These are phyloP conservation scores for Fopius arisanus DNA, from an alignment of 1,140 invertebrate genomes.

Conservation along the genomic window DNA sequence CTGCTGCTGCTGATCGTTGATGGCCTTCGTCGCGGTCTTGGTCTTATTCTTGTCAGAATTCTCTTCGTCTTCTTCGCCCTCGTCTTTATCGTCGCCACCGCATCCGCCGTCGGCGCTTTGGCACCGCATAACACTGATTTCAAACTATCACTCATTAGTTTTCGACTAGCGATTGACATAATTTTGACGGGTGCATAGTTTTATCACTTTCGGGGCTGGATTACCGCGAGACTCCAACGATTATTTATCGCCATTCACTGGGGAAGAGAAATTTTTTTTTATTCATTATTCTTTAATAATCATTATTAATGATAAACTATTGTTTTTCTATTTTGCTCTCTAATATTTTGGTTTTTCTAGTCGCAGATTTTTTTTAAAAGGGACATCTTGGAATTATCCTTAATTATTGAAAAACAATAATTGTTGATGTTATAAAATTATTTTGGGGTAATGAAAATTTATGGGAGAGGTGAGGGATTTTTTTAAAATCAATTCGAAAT, in stretches of 20 bases:
- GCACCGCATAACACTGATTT: conserved; percentile 46
- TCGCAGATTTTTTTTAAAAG: too few species aligned
- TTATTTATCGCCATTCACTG: background rate
- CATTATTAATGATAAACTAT: too few species aligned
- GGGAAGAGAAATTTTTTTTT: background rate
- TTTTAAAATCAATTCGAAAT: too few species aligned
- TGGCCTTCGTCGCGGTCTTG: conserved; percentile 25
- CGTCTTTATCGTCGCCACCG: conserved; percentile 21
- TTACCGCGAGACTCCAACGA: background rate
- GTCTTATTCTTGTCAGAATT: conserved; percentile 12
- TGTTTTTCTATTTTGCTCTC: too few species aligned
- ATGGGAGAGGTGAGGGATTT: too few species aligned
- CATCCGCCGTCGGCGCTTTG: conserved; percentile 41
- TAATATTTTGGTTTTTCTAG: too few species aligned
- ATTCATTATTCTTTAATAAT: too few species aligned
- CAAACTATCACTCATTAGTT: conserved; percentile 43
- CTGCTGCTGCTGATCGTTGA: conserved; percentile 8
- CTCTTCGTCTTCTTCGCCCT: conserved; percentile 24
- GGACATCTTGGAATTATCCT: too few species aligned
- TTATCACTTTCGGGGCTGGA: background rate
- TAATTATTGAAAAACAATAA: too few species aligned
- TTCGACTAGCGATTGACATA: conserved; percentile 51
- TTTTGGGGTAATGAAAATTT: too few species aligned
- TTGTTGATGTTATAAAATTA: too few species aligned
- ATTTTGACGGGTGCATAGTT: conserved; percentile 37